Evolutionary conservation across 2,888 invertebrate species (phyloP).

Genomic region (Mactromeris polynyma): DNA sequence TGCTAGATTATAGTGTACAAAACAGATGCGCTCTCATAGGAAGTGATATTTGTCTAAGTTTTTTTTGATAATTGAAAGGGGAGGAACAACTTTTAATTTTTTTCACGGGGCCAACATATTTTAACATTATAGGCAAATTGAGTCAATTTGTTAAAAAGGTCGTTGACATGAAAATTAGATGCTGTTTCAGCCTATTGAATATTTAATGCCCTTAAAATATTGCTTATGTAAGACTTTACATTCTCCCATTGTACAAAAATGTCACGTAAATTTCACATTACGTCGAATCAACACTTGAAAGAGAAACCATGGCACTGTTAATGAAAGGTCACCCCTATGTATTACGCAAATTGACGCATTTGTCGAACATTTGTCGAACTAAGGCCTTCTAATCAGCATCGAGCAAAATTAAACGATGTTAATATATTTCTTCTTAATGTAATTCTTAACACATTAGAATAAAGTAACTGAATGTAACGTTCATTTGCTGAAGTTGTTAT

Average conservation of each 20-base stretch:
- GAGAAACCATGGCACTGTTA: neutral
- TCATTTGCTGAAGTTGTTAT: neutral
- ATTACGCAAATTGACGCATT: neutral
- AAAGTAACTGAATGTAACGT: neutral
- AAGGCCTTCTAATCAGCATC: neutral
- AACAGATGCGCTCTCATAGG: constrained; percentile 46
- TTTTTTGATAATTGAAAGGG: constrained; percentile 5
- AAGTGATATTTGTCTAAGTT: neutral
- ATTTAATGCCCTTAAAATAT: constrained; percentile 3
- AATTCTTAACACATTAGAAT: constrained; percentile 16
- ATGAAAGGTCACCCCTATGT: constrained; percentile 21
- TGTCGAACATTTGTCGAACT: constrained; percentile 13
- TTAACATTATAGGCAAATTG: constrained; percentile 37
- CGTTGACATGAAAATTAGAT: constrained; percentile 1
- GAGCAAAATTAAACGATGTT: neutral
- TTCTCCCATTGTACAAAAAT: neutral
- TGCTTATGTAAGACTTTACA: neutral
- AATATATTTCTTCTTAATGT: constrained; percentile 14
- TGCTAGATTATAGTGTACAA: constrained; percentile 42
- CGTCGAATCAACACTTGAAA: neutral
- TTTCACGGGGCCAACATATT: constrained; percentile 10
- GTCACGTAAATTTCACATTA: neutral
- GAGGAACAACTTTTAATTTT: neutral
- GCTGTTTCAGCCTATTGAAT: neutral
- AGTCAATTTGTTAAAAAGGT: constrained; percentile 8